These are phyloP conservation scores for Sarcoramphus papa DNA, from an alignment of 2,797 vertebrate genomes.

Conservation along the genomic window DNA sequence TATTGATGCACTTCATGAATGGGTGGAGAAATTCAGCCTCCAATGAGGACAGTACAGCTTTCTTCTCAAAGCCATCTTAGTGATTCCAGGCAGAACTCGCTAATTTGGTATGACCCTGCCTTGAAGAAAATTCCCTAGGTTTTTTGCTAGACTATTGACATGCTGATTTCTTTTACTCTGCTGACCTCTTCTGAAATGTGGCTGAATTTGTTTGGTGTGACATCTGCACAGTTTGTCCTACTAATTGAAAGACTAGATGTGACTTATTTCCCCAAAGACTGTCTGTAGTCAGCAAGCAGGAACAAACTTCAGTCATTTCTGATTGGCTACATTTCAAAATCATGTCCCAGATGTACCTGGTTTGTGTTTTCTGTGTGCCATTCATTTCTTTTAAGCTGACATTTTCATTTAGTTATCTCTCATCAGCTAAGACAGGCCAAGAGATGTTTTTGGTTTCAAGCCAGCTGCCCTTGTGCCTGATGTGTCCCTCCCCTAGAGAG, in stretches of 20 bases:
- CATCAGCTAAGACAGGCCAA: slow-evolving; percentile 33
- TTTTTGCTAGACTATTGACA: not conserved
- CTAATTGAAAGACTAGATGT: slow-evolving; percentile 44
- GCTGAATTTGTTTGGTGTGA: not conserved
- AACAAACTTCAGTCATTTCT: slow-evolving; percentile 11
- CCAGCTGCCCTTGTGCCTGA: not conserved
- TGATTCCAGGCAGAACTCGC: not conserved
- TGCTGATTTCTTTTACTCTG: slow-evolving; percentile 27
- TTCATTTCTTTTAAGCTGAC: slow-evolving; percentile 30
- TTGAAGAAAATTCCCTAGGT: not conserved
- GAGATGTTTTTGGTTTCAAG: not conserved
- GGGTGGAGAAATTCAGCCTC: not conserved
- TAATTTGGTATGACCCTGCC: not conserved
- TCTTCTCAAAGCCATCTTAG: not conserved
- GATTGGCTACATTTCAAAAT: slow-evolving; percentile 30
- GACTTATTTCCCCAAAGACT: slow-evolving; percentile 24
- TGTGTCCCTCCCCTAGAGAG: not conserved
- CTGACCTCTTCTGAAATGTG: slow-evolving; percentile 47
- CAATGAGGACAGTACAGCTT: not conserved
- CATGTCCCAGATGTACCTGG: not conserved
- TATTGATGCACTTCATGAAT: not conserved
- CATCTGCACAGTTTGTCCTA: slow-evolving; percentile 10
- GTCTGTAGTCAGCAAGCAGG: not conserved
- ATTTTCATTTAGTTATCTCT: slow-evolving; percentile 39
- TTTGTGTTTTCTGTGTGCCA: slow-evolving; percentile 1